Percentiles rank a stretch among this genome's conserved stretches.
Evolutionary conservation across 1,140 invertebrate species (phyloP).

Genomic region (Chionoecetes opilio): DNA sequence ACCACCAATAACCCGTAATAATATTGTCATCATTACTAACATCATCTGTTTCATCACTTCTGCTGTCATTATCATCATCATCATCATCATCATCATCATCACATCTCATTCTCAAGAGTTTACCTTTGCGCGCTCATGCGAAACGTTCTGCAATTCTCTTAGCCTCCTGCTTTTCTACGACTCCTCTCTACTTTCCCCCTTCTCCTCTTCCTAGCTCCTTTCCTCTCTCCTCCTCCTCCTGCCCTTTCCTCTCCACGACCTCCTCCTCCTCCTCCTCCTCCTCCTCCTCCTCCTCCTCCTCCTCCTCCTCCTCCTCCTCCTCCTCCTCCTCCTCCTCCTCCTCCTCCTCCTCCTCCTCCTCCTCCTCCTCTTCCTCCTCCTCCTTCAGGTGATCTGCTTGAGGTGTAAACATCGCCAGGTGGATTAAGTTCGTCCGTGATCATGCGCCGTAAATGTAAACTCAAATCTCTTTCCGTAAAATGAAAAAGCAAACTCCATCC

Average conservation of each 20-base stretch:
- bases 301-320: not conserved
- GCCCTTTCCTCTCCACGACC: not conserved
- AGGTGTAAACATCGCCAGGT: conserved; percentile 27
- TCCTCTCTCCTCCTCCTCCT: not conserved
- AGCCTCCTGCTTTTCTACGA: no score
- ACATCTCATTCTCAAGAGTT: no score
- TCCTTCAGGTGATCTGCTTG: not conserved
- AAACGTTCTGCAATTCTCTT: no score
- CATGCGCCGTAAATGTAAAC: not conserved
- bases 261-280: no score
- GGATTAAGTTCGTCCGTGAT: not conserved
- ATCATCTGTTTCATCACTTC: no score
- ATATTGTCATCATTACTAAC: no score
- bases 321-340: not conserved
- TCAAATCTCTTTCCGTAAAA: conserved; percentile 20
- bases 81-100: no score
- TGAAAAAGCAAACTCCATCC: not conserved
- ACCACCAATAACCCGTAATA: no score
- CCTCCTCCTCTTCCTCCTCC: not conserved
- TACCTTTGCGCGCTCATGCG: no score
- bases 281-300: no score
- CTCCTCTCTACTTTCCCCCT: no score
- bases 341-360: not conserved
- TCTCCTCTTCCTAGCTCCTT: not conserved
- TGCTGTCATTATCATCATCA: no score